Evolutionary conservation across 2,113 vertebrate genomes (phyloP).

Genomic region (Scolopax mira): DNA sequence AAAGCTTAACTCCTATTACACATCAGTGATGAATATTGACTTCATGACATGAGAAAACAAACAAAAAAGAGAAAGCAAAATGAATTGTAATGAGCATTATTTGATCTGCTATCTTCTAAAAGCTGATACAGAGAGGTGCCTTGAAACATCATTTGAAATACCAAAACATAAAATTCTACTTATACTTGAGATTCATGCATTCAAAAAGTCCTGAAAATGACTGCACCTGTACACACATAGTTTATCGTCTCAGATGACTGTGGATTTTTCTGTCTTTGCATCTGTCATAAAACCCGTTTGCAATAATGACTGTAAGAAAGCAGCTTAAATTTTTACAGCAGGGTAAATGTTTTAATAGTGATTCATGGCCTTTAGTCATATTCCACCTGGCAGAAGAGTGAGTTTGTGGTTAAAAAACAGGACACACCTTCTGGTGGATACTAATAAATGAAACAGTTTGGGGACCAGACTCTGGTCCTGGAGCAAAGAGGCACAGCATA

Average conservation of each 20-base stretch:
- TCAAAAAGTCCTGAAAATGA: neutral
- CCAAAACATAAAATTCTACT: neutral
- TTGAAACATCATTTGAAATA: neutral
- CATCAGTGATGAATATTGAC: neutral
- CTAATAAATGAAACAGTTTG: neutral
- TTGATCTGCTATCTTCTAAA: neutral
- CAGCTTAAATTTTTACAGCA: neutral
- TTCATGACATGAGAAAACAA: neutral
- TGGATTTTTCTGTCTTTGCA: neutral
- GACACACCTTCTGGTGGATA: neutral
- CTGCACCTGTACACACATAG: neutral
- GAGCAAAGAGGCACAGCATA: neutral
- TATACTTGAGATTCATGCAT: neutral
- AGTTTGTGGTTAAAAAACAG: neutral
- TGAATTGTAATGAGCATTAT: neutral
- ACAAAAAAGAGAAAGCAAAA: neutral
- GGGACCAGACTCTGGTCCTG: neutral
- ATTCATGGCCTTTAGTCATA: neutral
- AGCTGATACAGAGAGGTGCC: neutral
- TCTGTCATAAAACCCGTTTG: neutral
- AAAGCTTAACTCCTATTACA: neutral
- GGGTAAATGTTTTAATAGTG: neutral
- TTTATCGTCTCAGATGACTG: neutral
- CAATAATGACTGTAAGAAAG: neutral
- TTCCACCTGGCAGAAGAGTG: neutral